Conservation (phyloP, 2,113 vertebrate species). For the Lasiurus cinereus region DNA sequence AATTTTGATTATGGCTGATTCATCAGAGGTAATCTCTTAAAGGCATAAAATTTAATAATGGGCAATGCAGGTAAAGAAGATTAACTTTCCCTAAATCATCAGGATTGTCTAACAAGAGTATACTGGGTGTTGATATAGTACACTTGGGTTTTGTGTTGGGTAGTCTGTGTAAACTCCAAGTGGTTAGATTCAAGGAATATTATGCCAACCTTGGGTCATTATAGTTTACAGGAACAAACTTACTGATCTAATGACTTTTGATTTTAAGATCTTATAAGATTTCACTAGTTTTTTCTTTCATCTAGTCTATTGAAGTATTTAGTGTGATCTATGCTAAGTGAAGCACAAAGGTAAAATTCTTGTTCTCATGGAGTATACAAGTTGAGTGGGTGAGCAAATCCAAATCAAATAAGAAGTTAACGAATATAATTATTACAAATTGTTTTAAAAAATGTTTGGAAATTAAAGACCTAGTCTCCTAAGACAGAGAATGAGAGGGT, state of each 20-base stretch:
- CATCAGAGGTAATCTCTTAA: slow-evolving; percentile 75
- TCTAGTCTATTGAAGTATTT: not conserved
- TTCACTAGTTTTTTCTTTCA: not conserved
- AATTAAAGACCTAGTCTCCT: not conserved
- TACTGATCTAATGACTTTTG: not conserved
- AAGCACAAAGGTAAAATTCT: not conserved
- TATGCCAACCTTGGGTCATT: not conserved
- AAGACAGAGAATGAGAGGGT: not conserved
- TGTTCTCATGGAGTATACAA: not conserved
- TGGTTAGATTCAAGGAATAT: not conserved
- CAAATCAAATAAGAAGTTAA: slow-evolving; percentile 13
- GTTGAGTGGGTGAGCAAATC: not conserved
- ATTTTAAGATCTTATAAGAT: slow-evolving; percentile 11
- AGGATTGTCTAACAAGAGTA: not conserved
- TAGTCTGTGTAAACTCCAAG: not conserved
- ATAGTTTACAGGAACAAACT: not conserved
- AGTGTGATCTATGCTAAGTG: not conserved
- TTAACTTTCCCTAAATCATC: slow-evolving; percentile 64
- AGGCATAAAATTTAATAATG: slow-evolving; percentile 75
- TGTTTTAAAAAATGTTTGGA: not conserved
- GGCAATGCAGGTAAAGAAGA: slow-evolving; percentile 33
- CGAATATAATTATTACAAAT: not conserved
- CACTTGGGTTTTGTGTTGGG: not conserved
- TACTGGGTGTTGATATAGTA: not conserved
- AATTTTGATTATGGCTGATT: slow-evolving; percentile 74